phyloP scores from a whole-genome alignment of 2,888 invertebrate species.

The Drosophila mimica region DNA sequence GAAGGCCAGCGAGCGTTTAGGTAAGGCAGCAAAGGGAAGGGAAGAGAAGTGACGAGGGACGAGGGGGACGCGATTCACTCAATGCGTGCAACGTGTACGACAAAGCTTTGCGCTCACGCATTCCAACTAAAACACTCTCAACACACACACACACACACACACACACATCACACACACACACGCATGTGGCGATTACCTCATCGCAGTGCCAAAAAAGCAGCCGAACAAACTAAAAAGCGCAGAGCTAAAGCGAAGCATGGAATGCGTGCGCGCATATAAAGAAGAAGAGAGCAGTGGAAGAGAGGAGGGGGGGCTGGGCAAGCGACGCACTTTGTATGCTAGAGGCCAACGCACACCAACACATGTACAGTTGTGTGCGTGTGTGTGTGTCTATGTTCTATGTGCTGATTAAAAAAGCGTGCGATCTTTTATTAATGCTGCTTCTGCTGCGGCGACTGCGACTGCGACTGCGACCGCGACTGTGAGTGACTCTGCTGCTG shows the following conservation, averaged over 20 bases:
- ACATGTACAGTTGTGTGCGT: not conserved
- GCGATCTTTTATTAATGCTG: constrained; percentile 65
- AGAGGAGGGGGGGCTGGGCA: not conserved
- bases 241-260: constrained; percentile 62
- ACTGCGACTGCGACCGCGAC: constrained; percentile 24
- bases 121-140: constrained; percentile 24
- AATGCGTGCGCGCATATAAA: constrained; percentile 63
- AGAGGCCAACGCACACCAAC: constrained; percentile 53
- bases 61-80: constrained; percentile 14
- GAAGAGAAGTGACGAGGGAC: not conserved
- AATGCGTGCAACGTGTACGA: constrained; percentile 69
- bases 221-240: constrained; percentile 43
- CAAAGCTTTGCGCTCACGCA: constrained; percentile 68
- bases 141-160: constrained; percentile 19
- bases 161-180: constrained; percentile 26
- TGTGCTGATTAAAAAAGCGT: constrained; percentile 65
- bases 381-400: constrained; percentile 46
- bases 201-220: constrained; percentile 61
- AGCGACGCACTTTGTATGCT: constrained; percentile 60
- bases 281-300: not conserved
- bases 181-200: constrained; percentile 74
- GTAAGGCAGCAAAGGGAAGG: not conserved
- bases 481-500: constrained; percentile 9
- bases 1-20: constrained; percentile 28
- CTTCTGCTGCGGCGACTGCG: constrained; percentile 29